Evolutionary conservation across 2,797 vertebrate species (phyloP).

Genomic region (Channa striata): DNA sequence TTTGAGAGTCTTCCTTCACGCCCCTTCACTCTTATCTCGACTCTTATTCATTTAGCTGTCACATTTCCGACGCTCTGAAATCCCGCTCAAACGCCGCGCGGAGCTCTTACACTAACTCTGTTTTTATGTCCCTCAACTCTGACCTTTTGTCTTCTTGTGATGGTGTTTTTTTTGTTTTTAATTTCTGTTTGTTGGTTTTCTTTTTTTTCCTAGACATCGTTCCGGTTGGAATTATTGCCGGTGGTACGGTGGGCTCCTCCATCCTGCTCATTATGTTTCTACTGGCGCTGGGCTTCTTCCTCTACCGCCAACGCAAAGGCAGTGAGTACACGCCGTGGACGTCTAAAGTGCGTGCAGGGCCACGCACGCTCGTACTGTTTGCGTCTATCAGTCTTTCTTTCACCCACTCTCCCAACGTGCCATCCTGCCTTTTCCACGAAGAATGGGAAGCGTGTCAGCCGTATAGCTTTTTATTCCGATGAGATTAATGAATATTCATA

Average conservation of each 20-base stretch:
- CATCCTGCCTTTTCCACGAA: conserved; percentile 52
- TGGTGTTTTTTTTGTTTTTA: too few species aligned
- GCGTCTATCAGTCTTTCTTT: conserved; percentile 52
- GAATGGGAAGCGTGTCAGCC: conserved; percentile 55
- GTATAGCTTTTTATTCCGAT: conserved; percentile 66
- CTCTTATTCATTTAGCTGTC: conserved; percentile 63
- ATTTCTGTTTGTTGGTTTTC: conserved; percentile 65
- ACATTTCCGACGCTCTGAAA: conserved; percentile 58
- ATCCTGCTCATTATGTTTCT: conserved; percentile 90
- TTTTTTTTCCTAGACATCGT: conserved; percentile 87
- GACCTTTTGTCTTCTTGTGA: conserved; percentile 46
- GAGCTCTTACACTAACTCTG: conserved; percentile 22
- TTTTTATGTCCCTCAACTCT: conserved; percentile 44
- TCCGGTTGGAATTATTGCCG: conserved; percentile 93
- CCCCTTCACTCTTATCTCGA: conserved; percentile 51
- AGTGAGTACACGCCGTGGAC: conserved; percentile 85
- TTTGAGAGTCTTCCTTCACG: conserved; percentile 47
- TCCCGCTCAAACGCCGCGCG: conserved; percentile 49
- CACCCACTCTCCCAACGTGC: conserved; percentile 56
- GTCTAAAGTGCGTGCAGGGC: conserved; percentile 15
- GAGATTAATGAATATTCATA: conserved; percentile 80
- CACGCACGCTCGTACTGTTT: conserved; percentile 9
- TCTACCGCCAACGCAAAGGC: conserved; percentile 95
- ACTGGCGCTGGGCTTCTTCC: conserved; percentile 87
- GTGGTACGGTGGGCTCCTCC: conserved; percentile 89